Evolutionary conservation across 2,888 invertebrate genomes (phyloP).

Genomic region (Lasioglossum marginatum): DNA sequence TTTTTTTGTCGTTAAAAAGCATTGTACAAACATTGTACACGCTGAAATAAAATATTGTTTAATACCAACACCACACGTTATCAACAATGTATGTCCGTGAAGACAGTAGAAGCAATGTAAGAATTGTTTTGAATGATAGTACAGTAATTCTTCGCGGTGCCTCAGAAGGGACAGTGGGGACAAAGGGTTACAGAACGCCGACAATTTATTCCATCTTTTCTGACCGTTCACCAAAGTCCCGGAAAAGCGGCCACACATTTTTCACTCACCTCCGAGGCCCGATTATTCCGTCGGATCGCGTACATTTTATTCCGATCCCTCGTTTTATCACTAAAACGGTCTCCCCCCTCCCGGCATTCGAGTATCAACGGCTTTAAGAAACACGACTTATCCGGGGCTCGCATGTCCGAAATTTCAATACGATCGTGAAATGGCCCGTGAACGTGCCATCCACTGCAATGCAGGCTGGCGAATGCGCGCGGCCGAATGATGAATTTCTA

Average conservation of each 20-base stretch:
- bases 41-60: no score
- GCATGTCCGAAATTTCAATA: slow-evolving; percentile 31
- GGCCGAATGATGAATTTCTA: slow-evolving; percentile 31
- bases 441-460: slow-evolving; percentile 19
- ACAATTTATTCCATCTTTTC: neutral
- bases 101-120: no score
- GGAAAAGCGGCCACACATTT: neutral
- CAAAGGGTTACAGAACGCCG: neutral
- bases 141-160: neutral
- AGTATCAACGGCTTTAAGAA: slow-evolving; percentile 1
- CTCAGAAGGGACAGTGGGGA: neutral
- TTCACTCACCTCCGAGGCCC: neutral
- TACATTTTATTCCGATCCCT: neutral
- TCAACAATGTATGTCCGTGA: no score
- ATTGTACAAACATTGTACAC: no score
- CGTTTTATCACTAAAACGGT: slow-evolving; percentile 6
- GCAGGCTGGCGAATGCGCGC: slow-evolving; percentile 33
- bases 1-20: no score
- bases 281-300: neutral
- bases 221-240: neutral
- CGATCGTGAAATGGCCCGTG: slow-evolving; percentile 26
- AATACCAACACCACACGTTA: no score
- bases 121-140: neutral
- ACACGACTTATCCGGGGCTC: neutral
- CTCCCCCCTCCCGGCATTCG: neutral